Evolutionary conservation across 2,888 invertebrate species (phyloP), one percentile per base, ranked within the genome.

Genomic region (Protonemura montana): DNA sequence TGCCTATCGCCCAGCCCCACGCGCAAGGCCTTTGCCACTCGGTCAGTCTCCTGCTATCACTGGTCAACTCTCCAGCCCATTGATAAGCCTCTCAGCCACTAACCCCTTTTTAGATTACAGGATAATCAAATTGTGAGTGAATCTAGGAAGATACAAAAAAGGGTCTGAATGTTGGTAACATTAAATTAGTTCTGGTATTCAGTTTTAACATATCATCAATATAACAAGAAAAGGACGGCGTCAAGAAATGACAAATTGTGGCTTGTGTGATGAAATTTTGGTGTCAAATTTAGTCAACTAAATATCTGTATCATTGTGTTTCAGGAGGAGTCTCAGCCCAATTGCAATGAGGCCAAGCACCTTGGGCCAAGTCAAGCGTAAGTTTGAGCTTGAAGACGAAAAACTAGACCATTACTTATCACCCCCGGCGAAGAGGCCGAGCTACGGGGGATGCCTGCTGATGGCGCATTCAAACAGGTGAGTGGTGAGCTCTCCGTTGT

Each of bases 1-100:
- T 59, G 59, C 76, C 93, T 95, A 76, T 96, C 96, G 10, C 97
- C 97, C 28, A 97, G 97, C 88, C 98, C 98, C 0, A 97, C 97
- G 35, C 93, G 98, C 88, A 96, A 96, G 89, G 94, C 94, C 85
- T 96, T 96, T 91, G 94, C 96, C 88, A 95, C 95, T 84, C 93
- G 97, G 89, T 89, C 88, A 88, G 85, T 86, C 21, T 6, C 3
- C 3, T 35, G 3, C 35, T 35, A 10, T 35, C 35, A 3, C 35
- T 10, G 35, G n/a, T n/a, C n/a, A n/a, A n/a, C n/a, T n/a, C n/a
- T n/a, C n/a, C n/a, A n/a, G n/a, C n/a, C n/a, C n/a, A n/a, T n/a
- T n/a, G n/a, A n/a, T n/a, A n/a, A n/a, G n/a, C n/a, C n/a, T n/a
- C n/a, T n/a, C n/a, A n/a, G n/a, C n/a, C n/a, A n/a, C n/a, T n/a